These are phyloP conservation scores for Bathynomus jamesi DNA, from an alignment of 1,140 invertebrate species.

Conservation along the genomic window DNA sequence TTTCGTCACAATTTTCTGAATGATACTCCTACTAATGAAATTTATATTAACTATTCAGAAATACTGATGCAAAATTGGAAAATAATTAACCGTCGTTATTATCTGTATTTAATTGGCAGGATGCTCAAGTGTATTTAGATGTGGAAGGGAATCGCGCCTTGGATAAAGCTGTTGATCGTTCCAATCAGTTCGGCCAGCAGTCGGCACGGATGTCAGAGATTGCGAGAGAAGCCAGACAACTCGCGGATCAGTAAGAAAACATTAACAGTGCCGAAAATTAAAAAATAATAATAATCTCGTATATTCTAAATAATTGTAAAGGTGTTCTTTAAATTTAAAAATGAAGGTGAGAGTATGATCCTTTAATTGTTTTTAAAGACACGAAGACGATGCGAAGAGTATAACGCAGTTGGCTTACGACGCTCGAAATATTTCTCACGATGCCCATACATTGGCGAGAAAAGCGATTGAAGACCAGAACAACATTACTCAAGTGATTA, in stretches of 20 bases:
- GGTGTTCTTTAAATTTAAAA: no score
- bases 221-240: constrained; percentile 69
- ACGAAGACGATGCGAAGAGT: constrained; percentile 63
- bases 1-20: no score
- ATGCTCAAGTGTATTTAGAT: constrained; percentile 64
- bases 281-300: neutral
- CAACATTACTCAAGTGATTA: constrained; percentile 48
- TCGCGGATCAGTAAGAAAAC: constrained; percentile 69
- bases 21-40: no score
- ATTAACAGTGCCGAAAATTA: neutral
- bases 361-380: no score
- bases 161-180: constrained; percentile 67
- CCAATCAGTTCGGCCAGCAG: constrained; percentile 78
- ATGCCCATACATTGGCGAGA: constrained; percentile 70
- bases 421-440: constrained; percentile 70
- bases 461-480: constrained; percentile 69
- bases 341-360: no score
- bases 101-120: constrained; percentile 44
- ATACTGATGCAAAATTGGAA: no score
- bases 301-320: neutral
- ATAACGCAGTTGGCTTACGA: constrained; percentile 67
- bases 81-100: neutral
- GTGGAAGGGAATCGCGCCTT: constrained; percentile 70
- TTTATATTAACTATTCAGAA: no score
- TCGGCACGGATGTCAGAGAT: constrained; percentile 84